Percentiles rank a stretch among this genome's conserved stretches.
Conservation (phyloP, 30 jellyfish, hydroid and myxozoan species). For the Aurelia aurita region DNA sequence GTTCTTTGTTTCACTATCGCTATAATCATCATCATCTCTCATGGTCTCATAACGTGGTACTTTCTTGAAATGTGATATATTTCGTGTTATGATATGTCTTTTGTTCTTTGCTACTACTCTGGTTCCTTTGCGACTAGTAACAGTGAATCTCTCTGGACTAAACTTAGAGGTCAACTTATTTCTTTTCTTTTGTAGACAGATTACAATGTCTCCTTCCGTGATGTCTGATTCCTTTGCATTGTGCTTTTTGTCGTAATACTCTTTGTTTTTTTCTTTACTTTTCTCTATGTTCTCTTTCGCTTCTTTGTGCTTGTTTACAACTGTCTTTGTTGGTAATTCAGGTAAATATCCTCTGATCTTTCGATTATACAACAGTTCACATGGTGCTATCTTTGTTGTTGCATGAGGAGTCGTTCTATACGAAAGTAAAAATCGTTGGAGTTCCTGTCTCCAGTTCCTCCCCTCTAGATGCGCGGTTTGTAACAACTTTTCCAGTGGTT, state of each 20-base stretch:
- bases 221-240: slow-evolving; percentile 23
- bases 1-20: slow-evolving; percentile 26
- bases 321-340: slow-evolving; percentile 54
- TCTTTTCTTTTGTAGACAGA: slow-evolving; percentile 26
- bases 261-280: no score
- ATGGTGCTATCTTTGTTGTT: slow-evolving; percentile 54
- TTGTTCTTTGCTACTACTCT: slow-evolving; percentile 50
- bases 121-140: slow-evolving; percentile 17
- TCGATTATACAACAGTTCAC: slow-evolving; percentile 48
- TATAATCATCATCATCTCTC: slow-evolving; percentile 15
- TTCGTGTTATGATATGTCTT: slow-evolving; percentile 25
- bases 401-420: slow-evolving; percentile 55
- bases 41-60: slow-evolving; percentile 24
- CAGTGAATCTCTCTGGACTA: slow-evolving; percentile 45
- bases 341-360: slow-evolving; percentile 41
- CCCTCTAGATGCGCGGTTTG: slow-evolving; percentile 40
- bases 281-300: not conserved
- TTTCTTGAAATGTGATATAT: slow-evolving; percentile 43
- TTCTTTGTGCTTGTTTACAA: slow-evolving; percentile 31
- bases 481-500: slow-evolving; percentile 36
- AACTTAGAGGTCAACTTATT: slow-evolving; percentile 29
- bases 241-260: no score
- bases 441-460: slow-evolving; percentile 63
- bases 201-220: slow-evolving; percentile 39
- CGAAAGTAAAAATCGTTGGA: slow-evolving; percentile 45